phyloP scores from a whole-genome alignment of 2,888 invertebrate species.

The Cetonia aurata region DNA sequence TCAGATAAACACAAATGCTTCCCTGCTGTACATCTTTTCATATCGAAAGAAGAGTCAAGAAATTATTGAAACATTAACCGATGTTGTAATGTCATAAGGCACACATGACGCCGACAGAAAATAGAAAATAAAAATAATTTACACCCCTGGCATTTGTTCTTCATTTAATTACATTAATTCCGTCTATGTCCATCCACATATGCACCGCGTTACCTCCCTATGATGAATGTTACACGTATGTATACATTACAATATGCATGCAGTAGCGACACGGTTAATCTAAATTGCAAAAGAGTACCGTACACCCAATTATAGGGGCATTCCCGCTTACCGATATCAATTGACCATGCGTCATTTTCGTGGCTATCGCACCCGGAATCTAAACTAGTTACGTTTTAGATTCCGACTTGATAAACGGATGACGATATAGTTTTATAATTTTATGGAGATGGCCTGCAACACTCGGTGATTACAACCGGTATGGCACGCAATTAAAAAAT shows the following conservation, averaged over 20 bases:
- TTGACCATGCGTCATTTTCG: conserved; percentile 53
- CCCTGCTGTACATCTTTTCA: no score
- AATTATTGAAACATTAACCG: no score
- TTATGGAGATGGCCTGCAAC: no score
- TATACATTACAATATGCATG: not conserved
- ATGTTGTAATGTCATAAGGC: no score
- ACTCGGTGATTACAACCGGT: not conserved
- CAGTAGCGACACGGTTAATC: conserved; percentile 12
- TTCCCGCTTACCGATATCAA: conserved; percentile 45
- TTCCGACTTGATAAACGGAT: conserved; percentile 52
- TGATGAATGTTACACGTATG: not conserved
- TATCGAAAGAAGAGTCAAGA: no score
- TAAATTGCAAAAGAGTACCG: conserved; percentile 22
- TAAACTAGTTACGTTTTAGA: conserved; percentile 65
- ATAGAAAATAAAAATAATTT: no score
- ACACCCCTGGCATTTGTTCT: no score
- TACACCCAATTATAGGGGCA: conserved; percentile 31
- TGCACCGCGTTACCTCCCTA: no score
- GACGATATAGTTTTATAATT: not conserved
- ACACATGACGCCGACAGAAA: no score
- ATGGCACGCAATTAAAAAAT: conserved; percentile 1
- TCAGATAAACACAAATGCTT: no score
- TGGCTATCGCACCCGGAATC: conserved; percentile 61
- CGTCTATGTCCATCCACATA: no score
- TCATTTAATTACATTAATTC: no score